These are phyloP conservation scores for Mellilla xanthometata DNA, from an alignment of 2,888 invertebrate genomes.

Conservation along the genomic window DNA sequence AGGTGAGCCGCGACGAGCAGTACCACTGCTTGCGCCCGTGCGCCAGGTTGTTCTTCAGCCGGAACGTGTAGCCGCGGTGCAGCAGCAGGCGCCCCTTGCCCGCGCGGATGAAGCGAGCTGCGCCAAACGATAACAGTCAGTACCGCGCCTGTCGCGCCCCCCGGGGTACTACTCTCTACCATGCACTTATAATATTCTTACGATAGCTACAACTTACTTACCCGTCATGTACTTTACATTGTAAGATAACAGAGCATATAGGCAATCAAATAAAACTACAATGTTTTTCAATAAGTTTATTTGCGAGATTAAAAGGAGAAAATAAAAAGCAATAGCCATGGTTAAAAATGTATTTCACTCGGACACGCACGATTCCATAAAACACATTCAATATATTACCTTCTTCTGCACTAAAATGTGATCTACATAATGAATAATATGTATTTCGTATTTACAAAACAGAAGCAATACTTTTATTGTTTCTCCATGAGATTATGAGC, in stretches of 20 bases:
- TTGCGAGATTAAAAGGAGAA: neutral
- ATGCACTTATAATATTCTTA: no score
- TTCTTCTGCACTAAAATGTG: no score
- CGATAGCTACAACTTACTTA: no score
- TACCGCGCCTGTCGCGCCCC: conserved; percentile 18
- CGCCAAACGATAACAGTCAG: conserved; percentile 34
- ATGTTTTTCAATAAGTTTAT: no score
- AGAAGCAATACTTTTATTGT: neutral
- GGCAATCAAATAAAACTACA: no score
- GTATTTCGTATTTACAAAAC: no score
- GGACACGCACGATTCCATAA: conserved; percentile 4
- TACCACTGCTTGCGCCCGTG: conserved; percentile 79
- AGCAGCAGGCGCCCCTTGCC: conserved; percentile 73
- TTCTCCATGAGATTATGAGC: conserved; percentile 5
- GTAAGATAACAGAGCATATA: no score
- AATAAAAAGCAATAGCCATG: conserved; percentile 6
- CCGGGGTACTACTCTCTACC: no score
- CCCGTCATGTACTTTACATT: no score
- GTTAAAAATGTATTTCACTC: conserved; percentile 12
- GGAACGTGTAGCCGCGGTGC: conserved; percentile 76
- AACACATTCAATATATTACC: no score
- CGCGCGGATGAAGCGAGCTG: conserved; percentile 77
- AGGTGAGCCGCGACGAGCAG: conserved; percentile 74
- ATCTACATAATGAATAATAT: no score
- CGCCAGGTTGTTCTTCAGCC: conserved; percentile 76